Conservation (phyloP, 1,140 invertebrate genomes). For the Drosophila lacertosa region DNA sequence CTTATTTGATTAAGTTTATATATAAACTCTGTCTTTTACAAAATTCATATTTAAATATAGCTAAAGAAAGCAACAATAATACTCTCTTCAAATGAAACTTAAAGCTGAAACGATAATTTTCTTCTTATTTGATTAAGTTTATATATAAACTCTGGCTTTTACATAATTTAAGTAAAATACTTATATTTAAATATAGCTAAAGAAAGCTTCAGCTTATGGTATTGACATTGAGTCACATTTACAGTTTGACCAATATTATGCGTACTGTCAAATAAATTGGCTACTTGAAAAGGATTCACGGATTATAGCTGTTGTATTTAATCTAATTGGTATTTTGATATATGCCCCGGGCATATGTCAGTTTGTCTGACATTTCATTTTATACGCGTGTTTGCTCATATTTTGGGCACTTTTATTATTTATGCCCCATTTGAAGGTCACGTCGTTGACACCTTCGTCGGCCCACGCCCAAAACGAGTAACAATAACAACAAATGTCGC, state of each 20-base stretch:
- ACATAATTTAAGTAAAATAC: too few species aligned
- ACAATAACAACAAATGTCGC: slow-evolving; percentile 34
- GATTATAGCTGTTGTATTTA: background rate
- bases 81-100: background rate
- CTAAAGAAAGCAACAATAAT: background rate
- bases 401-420: slow-evolving; percentile 56
- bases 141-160: background rate
- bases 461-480: slow-evolving; percentile 36
- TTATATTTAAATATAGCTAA: too few species aligned
- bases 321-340: slow-evolving; percentile 40
- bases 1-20: too few species aligned
- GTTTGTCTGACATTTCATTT: slow-evolving; percentile 9
- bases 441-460: slow-evolving; percentile 30
- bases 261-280: background rate
- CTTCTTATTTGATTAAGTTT: background rate
- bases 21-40: too few species aligned
- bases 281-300: background rate
- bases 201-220: too few species aligned
- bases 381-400: slow-evolving; percentile 36
- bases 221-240: too few species aligned
- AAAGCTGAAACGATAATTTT: background rate
- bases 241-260: background rate
- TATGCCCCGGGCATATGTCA: slow-evolving; percentile 14
- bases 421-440: slow-evolving; percentile 56
- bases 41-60: too few species aligned